Percentiles rank a stretch among this genome's conserved stretches.
phyloP scores from a whole-genome alignment of 2,797 vertebrate species.

The Schizothorax lantsangensis region DNA sequence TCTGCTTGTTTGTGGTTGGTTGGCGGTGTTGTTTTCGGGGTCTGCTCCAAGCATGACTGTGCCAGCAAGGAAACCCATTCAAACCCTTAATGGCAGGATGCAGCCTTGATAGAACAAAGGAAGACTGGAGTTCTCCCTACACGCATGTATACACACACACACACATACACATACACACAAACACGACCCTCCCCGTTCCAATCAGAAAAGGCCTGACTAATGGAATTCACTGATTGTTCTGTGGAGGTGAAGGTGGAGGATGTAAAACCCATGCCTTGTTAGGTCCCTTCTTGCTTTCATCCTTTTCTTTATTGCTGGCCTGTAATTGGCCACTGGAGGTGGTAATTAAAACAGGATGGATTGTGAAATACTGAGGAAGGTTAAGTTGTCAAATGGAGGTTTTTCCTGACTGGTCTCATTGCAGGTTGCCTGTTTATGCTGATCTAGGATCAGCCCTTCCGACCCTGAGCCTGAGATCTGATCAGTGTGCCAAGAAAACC shows the following conservation, averaged over 20 bases:
- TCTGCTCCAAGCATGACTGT: slow-evolving; percentile 47
- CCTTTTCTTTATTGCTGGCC: slow-evolving; percentile 55
- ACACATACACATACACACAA: slow-evolving; percentile 42
- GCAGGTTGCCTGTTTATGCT: slow-evolving; percentile 15
- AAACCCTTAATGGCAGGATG: slow-evolving; percentile 75
- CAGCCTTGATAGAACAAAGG: slow-evolving; percentile 71
- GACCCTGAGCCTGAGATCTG: not conserved
- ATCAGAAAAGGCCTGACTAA: slow-evolving; percentile 63
- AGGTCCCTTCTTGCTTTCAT: slow-evolving; percentile 58
- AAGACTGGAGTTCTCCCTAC: slow-evolving; percentile 62
- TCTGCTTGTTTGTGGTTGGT: slow-evolving; percentile 22
- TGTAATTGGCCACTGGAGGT: slow-evolving; percentile 59
- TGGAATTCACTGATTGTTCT: slow-evolving; percentile 57
- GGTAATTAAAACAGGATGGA: slow-evolving; percentile 62
- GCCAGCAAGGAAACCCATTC: slow-evolving; percentile 65
- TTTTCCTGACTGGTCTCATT: not conserved
- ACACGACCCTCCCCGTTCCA: slow-evolving; percentile 53
- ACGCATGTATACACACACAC: slow-evolving; percentile 57
- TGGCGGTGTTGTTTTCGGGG: slow-evolving; percentile 7
- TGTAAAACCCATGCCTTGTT: slow-evolving; percentile 58
- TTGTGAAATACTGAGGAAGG: slow-evolving; percentile 55
- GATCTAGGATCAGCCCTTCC: not conserved
- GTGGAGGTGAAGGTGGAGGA: slow-evolving; percentile 47
- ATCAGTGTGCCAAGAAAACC: slow-evolving; percentile 24
- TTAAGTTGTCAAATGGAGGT: slow-evolving; percentile 45